phyloP scores from a whole-genome alignment of 2,797 vertebrate species.

The Buceros bicornis region DNA sequence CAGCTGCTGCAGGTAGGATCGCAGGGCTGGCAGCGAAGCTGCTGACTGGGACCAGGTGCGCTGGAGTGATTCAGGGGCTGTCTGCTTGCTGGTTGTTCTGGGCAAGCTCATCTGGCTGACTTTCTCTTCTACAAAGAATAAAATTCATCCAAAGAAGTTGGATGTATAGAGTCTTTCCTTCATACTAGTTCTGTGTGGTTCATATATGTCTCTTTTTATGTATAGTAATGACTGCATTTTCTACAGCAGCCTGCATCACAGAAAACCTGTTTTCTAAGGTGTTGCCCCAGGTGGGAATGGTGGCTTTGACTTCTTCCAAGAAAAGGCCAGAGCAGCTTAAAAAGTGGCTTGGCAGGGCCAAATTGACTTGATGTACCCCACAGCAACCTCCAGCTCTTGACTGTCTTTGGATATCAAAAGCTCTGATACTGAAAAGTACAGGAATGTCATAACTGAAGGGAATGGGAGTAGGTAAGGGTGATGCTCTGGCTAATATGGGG shows the following conservation, averaged over 20 bases:
- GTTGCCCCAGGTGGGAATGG: background rate
- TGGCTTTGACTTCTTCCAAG: background rate
- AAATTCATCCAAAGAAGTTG: background rate
- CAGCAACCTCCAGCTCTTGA: background rate
- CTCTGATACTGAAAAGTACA: background rate
- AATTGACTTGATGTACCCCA: background rate
- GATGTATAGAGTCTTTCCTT: background rate
- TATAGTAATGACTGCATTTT: background rate
- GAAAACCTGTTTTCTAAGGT: background rate
- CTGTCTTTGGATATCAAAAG: background rate
- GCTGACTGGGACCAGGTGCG: background rate
- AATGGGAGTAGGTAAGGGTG: fast-evolving
- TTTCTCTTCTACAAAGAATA: background rate
- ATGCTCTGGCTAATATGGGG: background rate
- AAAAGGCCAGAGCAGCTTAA: background rate
- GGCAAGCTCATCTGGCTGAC: fast-evolving
- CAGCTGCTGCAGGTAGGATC: background rate
- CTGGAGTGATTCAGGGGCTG: background rate
- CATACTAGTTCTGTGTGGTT: background rate
- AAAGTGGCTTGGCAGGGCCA: background rate
- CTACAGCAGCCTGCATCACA: background rate
- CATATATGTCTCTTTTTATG: background rate
- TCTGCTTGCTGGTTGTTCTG: background rate
- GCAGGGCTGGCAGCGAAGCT: background rate
- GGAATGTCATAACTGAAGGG: fast-evolving